A percentile compares a stretch with the other conserved stretches of the same genome.
These are phyloP conservation scores for Dichetophora obliterata DNA, from an alignment of 2,888 invertebrate genomes.

Conservation along the genomic window DNA sequence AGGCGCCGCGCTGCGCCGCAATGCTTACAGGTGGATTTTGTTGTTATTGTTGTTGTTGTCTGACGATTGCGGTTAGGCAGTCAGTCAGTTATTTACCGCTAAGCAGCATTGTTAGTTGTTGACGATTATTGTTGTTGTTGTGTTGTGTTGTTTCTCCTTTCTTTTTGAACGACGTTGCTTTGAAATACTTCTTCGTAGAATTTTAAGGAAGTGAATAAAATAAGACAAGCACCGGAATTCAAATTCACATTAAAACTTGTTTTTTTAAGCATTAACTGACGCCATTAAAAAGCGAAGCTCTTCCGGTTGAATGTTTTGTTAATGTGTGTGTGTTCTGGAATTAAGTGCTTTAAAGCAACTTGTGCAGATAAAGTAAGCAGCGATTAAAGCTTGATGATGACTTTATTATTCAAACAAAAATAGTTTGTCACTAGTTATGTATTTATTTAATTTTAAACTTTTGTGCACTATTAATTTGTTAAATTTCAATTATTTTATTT, in stretches of 20 bases:
- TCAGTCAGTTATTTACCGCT: slow-evolving; percentile 11
- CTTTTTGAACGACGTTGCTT: background rate
- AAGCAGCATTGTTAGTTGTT: background rate
- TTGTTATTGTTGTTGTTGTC: slow-evolving; percentile 8
- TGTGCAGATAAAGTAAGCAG: background rate
- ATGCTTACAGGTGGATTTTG: slow-evolving; percentile 31
- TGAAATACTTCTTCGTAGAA: background rate
- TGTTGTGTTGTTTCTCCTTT: background rate
- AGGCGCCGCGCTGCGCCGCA: background rate
- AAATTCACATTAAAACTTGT: slow-evolving; percentile 28
- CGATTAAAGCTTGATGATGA: background rate
- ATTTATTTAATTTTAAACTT: too few species aligned
- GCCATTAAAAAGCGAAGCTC: slow-evolving; percentile 18
- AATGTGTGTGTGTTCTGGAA: background rate
- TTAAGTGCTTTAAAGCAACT: background rate
- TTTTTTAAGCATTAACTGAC: slow-evolving; percentile 24
- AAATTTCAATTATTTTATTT: too few species aligned
- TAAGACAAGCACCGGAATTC: slow-evolving; percentile 26
- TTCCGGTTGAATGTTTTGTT: background rate
- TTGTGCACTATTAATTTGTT: too few species aligned
- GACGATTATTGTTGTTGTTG: background rate
- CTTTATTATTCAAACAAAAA: background rate
- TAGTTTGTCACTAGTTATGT: too few species aligned
- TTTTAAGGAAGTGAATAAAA: slow-evolving; percentile 11
- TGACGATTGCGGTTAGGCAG: slow-evolving; percentile 22